Evolutionary conservation across 2,888 invertebrate genomes (phyloP), one percentile per base, ranked within the genome.

Genomic region (Chesias legatella): DNA sequence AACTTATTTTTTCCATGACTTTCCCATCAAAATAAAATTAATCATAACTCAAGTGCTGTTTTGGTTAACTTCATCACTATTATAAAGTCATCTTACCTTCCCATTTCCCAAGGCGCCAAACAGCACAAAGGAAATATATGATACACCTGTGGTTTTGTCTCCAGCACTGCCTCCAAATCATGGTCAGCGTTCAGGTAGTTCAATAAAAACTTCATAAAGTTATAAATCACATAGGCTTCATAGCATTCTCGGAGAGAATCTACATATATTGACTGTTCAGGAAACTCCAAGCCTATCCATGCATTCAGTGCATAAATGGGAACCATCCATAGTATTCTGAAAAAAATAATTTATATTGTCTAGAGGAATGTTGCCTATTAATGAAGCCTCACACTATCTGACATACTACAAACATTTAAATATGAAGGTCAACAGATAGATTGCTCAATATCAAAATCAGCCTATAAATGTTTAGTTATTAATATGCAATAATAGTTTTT

Each of bases 171-270:
- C 74, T 96, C 96, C 51, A 98, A 84, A 73, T 97, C 95, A 88
- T 94, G 94, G 68, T 94, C 95, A 63, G 94, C 92, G 83, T 95
- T 94, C 34, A 98, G 89, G 79, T 96, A 98, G 73, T 96, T 96
- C 46, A 98, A 85, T 57, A 98, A 89, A 75, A 95, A 98, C 67
- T 94, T 95, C 97, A 98, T 97, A 72, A 98, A 98, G 88, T 98
- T 98, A 78, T 98, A 98, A 64, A 98, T 98, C 1, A 98, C 98
- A 88, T 98, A 98, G 0, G 98, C 98, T 85, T 98, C 98, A 72
- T 98, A 98, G 73, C 98, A 98, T 88, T 98, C 98, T 73, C 98
- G 90, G 34, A 96, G 79, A 58, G 96, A 96, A 78, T 98, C 98
- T 67, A 98, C 92, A 73, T 98, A 98, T 55, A 98, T 96, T 25